Base-by-base conservation (phyloP, 2,888 invertebrate genomes). In the Micoletzkya japonica region DNA sequence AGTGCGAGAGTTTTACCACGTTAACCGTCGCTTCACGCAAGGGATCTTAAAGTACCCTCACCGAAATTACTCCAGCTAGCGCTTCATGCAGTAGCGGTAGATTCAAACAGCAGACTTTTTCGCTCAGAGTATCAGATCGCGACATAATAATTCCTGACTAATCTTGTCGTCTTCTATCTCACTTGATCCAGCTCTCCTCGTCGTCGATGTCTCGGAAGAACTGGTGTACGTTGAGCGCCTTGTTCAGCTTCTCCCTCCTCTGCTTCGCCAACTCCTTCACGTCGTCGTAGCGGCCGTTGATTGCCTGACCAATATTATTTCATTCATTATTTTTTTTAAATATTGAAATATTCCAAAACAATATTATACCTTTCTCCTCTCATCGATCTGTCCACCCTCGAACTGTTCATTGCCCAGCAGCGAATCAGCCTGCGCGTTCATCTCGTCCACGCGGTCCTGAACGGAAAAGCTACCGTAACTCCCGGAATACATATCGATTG, bases 191-290 rank as follows among this genome's bases (percentile, higher is more conserved):
- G 7, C 95, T 94, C 88, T 98, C 97, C 88, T 98, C 97, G 86
- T 98, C 97, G 75, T 97, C 97, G 86, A 98, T 95, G 86, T 98
- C 97, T 69, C 97, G 89, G 90, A 97, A 94, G 92, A 98, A 98
- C 88, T 98, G 97, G 87, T 98, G 97, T 86, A 98, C 90, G 6
- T 95, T 96, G 86, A 95, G 93, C 54, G 97, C 96, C 88, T 98
- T 97, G 87, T 94, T 93, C 72, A 98, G 90, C 39, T 94, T 90
- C 10, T 93, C 92, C 85, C 95, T 93, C 59, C 97, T 90, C 85
- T 95, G 93, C 57, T 93, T 92, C 64, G 95, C 94, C 80, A 95
- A 89, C 86, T 92, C 93, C 75, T 80, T 81, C 60, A 85, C 84
- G 44, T 79, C 71, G 87, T 94, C 94, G 88, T 95, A 97, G 73